Evolutionary conservation across 2,888 invertebrate species (phyloP).

Genomic region (Cantharis nigra): DNA sequence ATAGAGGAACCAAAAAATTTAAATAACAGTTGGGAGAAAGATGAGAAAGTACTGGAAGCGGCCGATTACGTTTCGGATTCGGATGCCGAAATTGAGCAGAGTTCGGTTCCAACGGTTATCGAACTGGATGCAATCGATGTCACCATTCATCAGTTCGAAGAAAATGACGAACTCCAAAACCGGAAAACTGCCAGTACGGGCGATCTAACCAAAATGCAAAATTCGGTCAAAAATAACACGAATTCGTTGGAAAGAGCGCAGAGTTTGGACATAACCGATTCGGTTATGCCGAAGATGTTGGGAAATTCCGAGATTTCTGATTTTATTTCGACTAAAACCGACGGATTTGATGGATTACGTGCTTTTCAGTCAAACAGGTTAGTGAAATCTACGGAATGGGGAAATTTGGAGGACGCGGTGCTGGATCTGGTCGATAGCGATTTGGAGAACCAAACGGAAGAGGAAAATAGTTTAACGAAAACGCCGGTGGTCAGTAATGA

Average conservation of each 20-base stretch:
- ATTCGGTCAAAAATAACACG: constrained; percentile 53
- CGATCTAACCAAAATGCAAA: constrained; percentile 73
- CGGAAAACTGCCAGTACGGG: constrained; percentile 80
- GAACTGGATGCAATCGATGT: constrained; percentile 76
- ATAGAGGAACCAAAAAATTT: not conserved
- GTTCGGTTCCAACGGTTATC: constrained; percentile 64
- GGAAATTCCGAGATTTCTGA: constrained; percentile 55
- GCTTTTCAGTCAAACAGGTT: constrained; percentile 70
- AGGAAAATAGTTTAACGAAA: not conserved
- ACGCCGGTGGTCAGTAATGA: not conserved
- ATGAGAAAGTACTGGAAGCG: not conserved
- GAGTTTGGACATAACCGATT: constrained; percentile 74
- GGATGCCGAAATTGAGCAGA: constrained; percentile 57
- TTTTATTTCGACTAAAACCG: constrained; percentile 53
- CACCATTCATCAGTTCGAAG: constrained; percentile 72
- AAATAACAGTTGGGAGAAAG: not conserved
- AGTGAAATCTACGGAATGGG: constrained; percentile 78
- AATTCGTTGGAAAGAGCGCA: constrained; percentile 77
- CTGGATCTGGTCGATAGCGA: constrained; percentile 58
- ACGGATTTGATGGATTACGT: constrained; percentile 67
- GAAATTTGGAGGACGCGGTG: constrained; percentile 76
- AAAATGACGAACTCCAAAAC: constrained; percentile 63
- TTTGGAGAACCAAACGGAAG: constrained; percentile 39
- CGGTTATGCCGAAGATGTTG: constrained; percentile 45
- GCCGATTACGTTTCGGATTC: constrained; percentile 57